Evolutionary conservation across 2,888 invertebrate species (phyloP), one percentile per base, ranked within the genome.

Genomic region (Perizoma flavofasciatum): DNA sequence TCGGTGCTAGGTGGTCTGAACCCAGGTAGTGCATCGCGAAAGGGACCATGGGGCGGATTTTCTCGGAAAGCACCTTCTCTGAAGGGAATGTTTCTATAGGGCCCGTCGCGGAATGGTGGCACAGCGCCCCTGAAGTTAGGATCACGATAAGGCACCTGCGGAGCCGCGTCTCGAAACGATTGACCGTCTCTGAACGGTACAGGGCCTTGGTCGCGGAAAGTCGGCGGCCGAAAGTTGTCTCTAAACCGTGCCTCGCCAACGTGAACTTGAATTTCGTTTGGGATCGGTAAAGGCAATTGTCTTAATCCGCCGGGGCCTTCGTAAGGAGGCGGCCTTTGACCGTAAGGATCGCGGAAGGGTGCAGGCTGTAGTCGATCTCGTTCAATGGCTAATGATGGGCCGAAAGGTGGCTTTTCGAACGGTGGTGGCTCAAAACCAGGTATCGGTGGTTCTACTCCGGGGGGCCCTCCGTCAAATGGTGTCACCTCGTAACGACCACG

Each of bases 381-480:
- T 49, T 91, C 90, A 49, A 85, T 71, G 10, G 79, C 62, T 10
- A 83, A 84, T 5, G 85, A 77, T 49, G 86, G 83, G 32, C 83
- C 86, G 67, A 89, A 89, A 7, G 81, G 61, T n/a, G 88, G 87
- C 70, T 92, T 92, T 70, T 93, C 93, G 71, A 93, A 93, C 8
- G 93, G 92, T 0, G 93, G 89, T 33, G 92, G 91, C 74, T 94
- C 94, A 74, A 93, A 93, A 33, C 94, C 94, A 43, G 94, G 94
- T 22, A 93, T 92, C 0, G 94, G 93, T 5, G 94, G 94, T 73
- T 94, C 94, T 1, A 94, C 94, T 9, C 94, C 94, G 6, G 94
- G 94, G 10, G 94, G 94, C 59, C 93, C 89, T 46, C 94, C 93
- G 70, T 94, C 94, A 71, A 93, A 94, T 54, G 92, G 80, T 32